phyloP scores from a whole-genome alignment of 2,113 vertebrate species.

The Macheiramphus alcinus region DNA sequence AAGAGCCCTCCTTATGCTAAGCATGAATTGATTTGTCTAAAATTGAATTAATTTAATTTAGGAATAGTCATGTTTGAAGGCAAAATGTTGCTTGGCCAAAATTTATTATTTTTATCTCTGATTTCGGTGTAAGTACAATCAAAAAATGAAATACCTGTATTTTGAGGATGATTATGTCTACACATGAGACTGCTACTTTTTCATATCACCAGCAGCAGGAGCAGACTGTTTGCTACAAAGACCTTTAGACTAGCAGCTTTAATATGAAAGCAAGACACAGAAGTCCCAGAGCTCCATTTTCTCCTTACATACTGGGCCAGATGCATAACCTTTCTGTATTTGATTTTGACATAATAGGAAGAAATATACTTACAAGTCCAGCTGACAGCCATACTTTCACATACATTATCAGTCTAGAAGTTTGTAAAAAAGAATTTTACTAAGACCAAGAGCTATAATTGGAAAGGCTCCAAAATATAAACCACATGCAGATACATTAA shows the following conservation, averaged over 20 bases:
- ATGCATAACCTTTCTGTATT: background rate
- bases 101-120: slow-evolving; percentile 15
- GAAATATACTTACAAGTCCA: background rate
- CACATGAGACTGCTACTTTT: background rate
- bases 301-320: background rate
- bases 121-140: background rate
- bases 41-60: slow-evolving; percentile 42
- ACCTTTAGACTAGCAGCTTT: background rate
- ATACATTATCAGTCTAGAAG: background rate
- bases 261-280: background rate
- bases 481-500: background rate
- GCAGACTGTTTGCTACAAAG: background rate
- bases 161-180: background rate
- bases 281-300: background rate
- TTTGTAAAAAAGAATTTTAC: background rate
- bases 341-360: background rate
- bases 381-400: background rate
- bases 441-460: background rate
- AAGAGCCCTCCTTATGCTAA: slow-evolving; percentile 19
- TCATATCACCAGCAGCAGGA: background rate
- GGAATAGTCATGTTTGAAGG: slow-evolving; percentile 4
- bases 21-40: slow-evolving; percentile 18
- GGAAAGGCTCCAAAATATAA: background rate
- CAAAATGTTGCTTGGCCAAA: slow-evolving; percentile 12
- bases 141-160: background rate